Evolutionary conservation across 37 sponge, comb jelly and placozoan genomes (phyloP).

Genomic region (Dysidea cf. avara): DNA sequence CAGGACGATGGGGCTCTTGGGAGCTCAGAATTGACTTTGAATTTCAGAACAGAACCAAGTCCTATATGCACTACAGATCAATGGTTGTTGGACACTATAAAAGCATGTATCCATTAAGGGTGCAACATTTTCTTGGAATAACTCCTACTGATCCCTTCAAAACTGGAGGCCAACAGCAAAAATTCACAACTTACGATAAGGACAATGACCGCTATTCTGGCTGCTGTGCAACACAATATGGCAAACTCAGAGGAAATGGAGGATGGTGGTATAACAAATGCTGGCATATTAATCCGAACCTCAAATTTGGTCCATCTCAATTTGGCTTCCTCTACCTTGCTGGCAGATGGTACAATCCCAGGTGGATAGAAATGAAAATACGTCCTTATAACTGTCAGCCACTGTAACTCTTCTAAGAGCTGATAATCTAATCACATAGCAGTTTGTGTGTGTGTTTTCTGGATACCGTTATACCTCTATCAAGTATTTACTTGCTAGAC

Average conservation of each 20-base stretch:
- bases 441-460: no score
- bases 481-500: no score
- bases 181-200: conserved; percentile 15
- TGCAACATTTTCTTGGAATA: no score
- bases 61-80: background rate
- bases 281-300: background rate
- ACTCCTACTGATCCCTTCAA: no score
- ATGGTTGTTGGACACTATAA: background rate
- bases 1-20: background rate
- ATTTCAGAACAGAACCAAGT: background rate
- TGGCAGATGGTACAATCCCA: background rate
- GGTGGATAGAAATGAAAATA: conserved; percentile 17
- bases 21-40: background rate
- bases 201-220: conserved; percentile 7
- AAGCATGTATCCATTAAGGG: no score
- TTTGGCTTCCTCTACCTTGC: background rate
- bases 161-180: no score
- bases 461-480: no score
- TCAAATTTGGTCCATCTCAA: background rate
- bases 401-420: background rate
- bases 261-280: conserved; percentile 19
- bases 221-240: background rate
- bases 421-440: background rate
- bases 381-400: background rate
- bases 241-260: background rate